A percentile compares a stretch with the other conserved stretches of the same genome.
These are phyloP conservation scores for Andrena marginata DNA, from an alignment of 2,888 invertebrate species.

Conservation along the genomic window DNA sequence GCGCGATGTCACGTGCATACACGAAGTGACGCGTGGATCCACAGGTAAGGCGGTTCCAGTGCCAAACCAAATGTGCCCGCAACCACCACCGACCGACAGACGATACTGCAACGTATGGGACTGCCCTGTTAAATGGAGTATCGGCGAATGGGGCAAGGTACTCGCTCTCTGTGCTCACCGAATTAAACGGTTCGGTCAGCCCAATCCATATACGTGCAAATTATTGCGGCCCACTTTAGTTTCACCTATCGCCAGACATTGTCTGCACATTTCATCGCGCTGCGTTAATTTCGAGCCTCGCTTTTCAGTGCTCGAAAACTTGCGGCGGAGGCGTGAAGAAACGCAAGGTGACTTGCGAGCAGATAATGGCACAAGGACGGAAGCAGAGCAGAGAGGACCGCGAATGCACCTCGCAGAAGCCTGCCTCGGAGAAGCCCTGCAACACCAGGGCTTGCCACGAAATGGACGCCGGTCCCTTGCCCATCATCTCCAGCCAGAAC, in stretches of 20 bases:
- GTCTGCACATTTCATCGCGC: too few relatives aligned
- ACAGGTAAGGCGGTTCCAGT: slow-evolving; percentile 96
- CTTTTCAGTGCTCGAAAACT: slow-evolving; percentile 92
- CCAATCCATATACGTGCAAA: not conserved
- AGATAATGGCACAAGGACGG: slow-evolving; percentile 97
- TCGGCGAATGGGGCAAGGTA: slow-evolving; percentile 93
- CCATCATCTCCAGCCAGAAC: slow-evolving; percentile 92
- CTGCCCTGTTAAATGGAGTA: slow-evolving; percentile 96
- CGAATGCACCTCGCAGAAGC: slow-evolving; percentile 91
- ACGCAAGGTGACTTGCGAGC: slow-evolving; percentile 93
- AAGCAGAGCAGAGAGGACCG: slow-evolving; percentile 92
- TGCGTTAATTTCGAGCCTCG: too few relatives aligned
- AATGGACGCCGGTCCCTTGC: slow-evolving; percentile 90
- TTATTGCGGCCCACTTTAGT: not conserved
- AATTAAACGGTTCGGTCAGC: slow-evolving; percentile 18
- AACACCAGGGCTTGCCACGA: slow-evolving; percentile 91
- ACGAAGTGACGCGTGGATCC: slow-evolving; percentile 92
- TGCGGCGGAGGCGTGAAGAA: slow-evolving; percentile 97
- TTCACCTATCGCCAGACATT: not conserved
- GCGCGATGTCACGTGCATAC: slow-evolving; percentile 95
- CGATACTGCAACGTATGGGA: slow-evolving; percentile 97
- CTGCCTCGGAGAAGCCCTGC: slow-evolving; percentile 93
- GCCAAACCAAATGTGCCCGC: slow-evolving; percentile 97
- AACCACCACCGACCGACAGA: slow-evolving; percentile 94
- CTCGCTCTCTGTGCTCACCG: slow-evolving; percentile 35